phyloP scores from a whole-genome alignment of 2,113 vertebrate genomes.

The Dipodomys stephensi region DNA sequence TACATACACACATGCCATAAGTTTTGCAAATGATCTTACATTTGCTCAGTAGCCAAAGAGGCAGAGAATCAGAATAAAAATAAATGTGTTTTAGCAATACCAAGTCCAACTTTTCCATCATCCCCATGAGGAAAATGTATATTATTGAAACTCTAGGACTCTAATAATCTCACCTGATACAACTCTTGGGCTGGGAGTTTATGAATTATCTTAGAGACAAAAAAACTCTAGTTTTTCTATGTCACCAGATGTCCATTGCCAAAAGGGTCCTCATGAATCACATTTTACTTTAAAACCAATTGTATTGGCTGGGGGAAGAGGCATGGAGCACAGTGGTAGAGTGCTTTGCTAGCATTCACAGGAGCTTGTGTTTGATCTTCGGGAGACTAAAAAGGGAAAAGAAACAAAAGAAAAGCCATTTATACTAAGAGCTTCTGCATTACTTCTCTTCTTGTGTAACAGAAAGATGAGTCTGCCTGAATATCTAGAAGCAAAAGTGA shows the following conservation, averaged over 20 bases:
- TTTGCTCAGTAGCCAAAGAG: conserved; percentile 68
- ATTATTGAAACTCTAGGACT: conserved; percentile 62
- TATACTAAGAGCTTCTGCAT: conserved; percentile 1
- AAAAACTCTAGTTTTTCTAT: conserved; percentile 36
- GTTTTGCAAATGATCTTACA: conserved; percentile 74
- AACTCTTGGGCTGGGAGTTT: conserved; percentile 63
- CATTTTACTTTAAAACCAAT: conserved; percentile 55
- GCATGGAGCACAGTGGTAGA: background rate
- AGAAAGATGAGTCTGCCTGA: background rate
- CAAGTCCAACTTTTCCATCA: conserved; percentile 52
- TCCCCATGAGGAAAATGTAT: conserved; percentile 59
- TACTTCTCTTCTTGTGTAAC: background rate
- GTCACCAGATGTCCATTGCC: conserved; percentile 42
- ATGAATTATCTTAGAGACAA: conserved; percentile 70
- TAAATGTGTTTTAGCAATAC: conserved; percentile 68
- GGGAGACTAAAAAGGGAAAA: background rate
- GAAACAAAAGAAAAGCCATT: background rate
- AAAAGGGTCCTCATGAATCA: conserved; percentile 62
- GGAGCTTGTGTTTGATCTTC: background rate
- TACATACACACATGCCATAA: conserved; percentile 50
- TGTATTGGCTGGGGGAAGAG: background rate
- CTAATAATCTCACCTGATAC: conserved; percentile 65
- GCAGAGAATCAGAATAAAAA: conserved; percentile 74
- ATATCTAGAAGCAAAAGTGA: background rate
- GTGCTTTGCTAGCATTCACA: background rate